A percentile compares a stretch with the other conserved stretches of the same genome.
These are phyloP conservation scores for Bimastos eiseni DNA, from an alignment of 2,888 invertebrate genomes.

Conservation along the genomic window DNA sequence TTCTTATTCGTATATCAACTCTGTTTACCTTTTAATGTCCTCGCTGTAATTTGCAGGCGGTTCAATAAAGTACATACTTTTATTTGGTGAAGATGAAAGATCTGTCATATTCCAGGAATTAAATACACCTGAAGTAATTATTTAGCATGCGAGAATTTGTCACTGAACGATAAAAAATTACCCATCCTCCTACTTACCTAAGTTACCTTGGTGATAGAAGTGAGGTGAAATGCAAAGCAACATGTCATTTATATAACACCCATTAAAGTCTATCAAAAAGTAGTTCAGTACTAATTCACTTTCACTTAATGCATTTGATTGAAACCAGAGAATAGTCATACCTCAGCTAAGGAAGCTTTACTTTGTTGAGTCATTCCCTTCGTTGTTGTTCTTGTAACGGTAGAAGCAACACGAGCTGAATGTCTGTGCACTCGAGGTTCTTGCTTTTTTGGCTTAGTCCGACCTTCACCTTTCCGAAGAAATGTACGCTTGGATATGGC, in stretches of 20 bases:
- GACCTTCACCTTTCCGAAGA: slow-evolving; percentile 8
- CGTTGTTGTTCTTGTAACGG: background rate
- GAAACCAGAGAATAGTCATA: background rate
- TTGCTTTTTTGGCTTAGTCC: background rate
- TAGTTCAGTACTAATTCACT: background rate
- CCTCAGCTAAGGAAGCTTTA: background rate
- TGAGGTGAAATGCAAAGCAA: background rate
- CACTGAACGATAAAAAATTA: background rate
- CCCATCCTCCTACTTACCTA: too few species aligned
- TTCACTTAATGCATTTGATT: background rate
- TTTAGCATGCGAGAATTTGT: background rate
- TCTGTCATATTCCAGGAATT: background rate
- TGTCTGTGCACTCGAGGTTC: background rate
- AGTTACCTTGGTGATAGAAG: background rate
- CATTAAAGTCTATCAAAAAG: background rate
- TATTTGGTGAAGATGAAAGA: background rate
- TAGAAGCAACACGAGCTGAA: background rate
- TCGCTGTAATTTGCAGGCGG: too few species aligned
- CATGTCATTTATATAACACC: background rate
- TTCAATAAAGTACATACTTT: too few species aligned
- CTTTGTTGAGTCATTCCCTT: background rate
- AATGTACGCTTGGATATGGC: background rate
- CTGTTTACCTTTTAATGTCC: too few species aligned
- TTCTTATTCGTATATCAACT: too few species aligned
- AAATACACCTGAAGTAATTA: background rate